Base-by-base conservation (phyloP, 1,140 invertebrate genomes). In the Trichonephila inaurata region DNA sequence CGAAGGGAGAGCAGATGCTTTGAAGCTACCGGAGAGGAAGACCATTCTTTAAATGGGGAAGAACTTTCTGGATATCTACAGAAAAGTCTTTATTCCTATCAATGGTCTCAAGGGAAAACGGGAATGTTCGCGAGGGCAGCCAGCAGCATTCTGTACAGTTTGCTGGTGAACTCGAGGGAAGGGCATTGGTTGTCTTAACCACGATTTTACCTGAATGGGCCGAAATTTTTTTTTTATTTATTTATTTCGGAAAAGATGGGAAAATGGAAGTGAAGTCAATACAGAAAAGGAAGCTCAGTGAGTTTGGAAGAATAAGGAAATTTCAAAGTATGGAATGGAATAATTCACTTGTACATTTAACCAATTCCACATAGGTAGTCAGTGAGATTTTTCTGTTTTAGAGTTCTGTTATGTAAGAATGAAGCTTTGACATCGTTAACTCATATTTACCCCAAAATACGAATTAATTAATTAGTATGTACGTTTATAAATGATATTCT, bases 1-100 rank as follows among this genome's bases (percentile, higher is more conserved):
- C 16, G 28, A 77, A 77, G 28, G 72, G 72, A 77, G 33, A 77
- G 28, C 72, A 77, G 72, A 40, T 40, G 28, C 72, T 33, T 12
- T 18, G 72, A 14, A 12, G 28, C 72, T 77, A 40, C 14, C 28
- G 33, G 72, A 33, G 28, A 69, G 72, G 72, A 77, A 77, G 33
- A 40, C 72, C 72, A 77, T 77, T 77, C 72, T 77, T 40, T 40
- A 77, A 77, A 77, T 77, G 72, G 72, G 72, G 7, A 77, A 28
- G 28, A 77, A 77, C 12, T 40, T 77, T 77, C 28, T 51, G 72
- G 72, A 33, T 77, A 28, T 16, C 33, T 33, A 33, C 16, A 77
- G 72, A 77, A 77, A 77, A 77, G 28, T 77, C 72, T 77, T 77
- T 40, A 77, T 77, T 77, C 72, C 14, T 77, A 28, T 28, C 33